These are phyloP conservation scores for Peromyscus aztecus DNA, from an alignment of 2,797 vertebrate genomes.

Conservation along the genomic window DNA sequence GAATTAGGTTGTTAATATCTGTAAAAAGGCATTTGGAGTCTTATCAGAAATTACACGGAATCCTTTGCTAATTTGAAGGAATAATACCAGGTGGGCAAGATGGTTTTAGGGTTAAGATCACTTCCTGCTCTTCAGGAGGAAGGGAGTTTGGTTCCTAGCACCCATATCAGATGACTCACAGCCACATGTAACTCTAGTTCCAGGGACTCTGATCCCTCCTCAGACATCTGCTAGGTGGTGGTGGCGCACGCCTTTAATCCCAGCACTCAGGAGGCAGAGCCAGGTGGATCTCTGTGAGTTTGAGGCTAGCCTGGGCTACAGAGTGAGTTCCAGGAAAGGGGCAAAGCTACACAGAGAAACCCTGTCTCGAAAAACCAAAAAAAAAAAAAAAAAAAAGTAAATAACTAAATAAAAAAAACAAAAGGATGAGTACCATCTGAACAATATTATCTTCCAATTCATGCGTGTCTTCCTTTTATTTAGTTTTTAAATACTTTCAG, in stretches of 20 bases:
- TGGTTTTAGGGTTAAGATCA: not conserved
- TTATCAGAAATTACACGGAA: not conserved
- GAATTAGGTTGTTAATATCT: not conserved
- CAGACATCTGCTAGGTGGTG: not conserved
- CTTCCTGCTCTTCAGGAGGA: not conserved
- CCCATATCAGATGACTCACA: not conserved
- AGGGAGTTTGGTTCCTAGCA: not conserved
- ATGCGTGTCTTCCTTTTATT: not conserved
- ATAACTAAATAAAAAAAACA: too few relatives aligned
- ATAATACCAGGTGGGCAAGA: not conserved
- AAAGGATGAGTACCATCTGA: not conserved
- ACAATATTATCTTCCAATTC: not conserved
- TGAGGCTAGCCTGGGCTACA: too few relatives aligned
- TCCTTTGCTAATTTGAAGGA: not conserved
- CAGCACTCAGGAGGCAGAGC: too few relatives aligned
- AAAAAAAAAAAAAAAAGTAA: not conserved
- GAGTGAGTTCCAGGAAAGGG: too few relatives aligned
- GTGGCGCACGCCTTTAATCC: too few relatives aligned
- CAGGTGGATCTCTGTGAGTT: too few relatives aligned
- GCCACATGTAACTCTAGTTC: too few relatives aligned
- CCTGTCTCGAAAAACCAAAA: too few relatives aligned
- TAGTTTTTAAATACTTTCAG: not conserved
- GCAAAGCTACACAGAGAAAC: too few relatives aligned
- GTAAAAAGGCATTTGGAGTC: not conserved
- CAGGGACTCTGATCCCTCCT: not conserved